Evolutionary conservation across 2,888 invertebrate genomes (phyloP), one percentile per base, ranked within the genome.

Genomic region (Palloptera scutellata): DNA sequence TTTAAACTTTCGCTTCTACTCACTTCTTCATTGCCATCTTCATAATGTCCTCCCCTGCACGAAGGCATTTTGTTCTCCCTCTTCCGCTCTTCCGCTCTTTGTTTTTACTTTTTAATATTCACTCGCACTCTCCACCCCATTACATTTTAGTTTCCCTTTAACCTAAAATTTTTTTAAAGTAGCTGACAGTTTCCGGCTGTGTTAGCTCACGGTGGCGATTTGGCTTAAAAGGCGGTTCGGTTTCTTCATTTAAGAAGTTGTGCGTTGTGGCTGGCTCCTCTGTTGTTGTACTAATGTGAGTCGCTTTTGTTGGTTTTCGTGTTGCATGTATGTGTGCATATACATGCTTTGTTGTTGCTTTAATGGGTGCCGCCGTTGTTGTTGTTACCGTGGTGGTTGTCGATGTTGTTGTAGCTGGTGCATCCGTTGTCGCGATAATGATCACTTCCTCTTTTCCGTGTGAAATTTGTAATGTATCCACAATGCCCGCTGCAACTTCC

Each of bases 151-250:
- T 40, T 52, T 48, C 8, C 12, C 15, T 66, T 79, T 85, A 85
- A 76, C 85, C 85, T 74, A 85, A 78, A 75, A 85, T 83, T 76
- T 85, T 85, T 76, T 85, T 85, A 74, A 85, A 81, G 75, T 84
- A 85, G 78, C 84, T 84, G 70, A 79, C 79, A 66, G 82, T 81
- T 75, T 85, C 84, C 75, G 84, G 83, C 72, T 85, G 83, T 70
- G 83, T 84, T 63, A 85, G 79, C 66, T 81, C 79, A 69, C 85
- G 84, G 75, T 81, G 79, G 73, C 85, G 83, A 77, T 85, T 85
- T 58, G 85, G 85, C 71, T 83, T 83, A 69, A 81, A 85, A 66
- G 82, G 84, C 69, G 83, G 78, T 76, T 79, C 83, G 69, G 84
- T 84, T 73, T 83, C 81, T 73, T 79, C 79, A 69, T 83, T 83